Conservation (phyloP, 2,888 invertebrate species). For the Cerceris rybyensis region DNA sequence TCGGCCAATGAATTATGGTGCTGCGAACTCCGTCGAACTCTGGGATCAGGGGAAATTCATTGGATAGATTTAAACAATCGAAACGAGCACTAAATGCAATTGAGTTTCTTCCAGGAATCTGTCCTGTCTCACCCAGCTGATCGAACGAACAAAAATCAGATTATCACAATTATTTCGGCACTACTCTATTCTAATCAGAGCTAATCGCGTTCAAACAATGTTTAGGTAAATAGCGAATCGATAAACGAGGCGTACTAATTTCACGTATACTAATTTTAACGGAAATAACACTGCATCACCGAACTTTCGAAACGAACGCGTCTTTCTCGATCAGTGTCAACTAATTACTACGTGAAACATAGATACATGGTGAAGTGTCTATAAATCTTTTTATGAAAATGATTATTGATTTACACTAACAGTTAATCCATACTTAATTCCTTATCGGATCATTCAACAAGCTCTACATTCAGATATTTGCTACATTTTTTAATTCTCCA, state of each 20-base stretch:
- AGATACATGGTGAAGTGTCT: constrained; percentile 23
- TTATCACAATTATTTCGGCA: neutral
- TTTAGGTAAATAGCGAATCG: neutral
- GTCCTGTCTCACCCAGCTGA: neutral
- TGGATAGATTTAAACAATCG: constrained; percentile 38
- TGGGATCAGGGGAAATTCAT: constrained; percentile 10
- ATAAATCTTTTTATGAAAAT: neutral
- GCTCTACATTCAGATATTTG: no score
- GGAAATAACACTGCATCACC: neutral
- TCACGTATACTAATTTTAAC: neutral
- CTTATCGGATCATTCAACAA: no score
- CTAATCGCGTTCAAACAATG: neutral
- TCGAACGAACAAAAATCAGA: neutral
- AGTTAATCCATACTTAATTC: no score
- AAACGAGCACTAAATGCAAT: constrained; percentile 7
- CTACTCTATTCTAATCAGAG: neutral
- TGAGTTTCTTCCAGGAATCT: constrained; percentile 5
- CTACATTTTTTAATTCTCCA: no score
- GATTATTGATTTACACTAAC: no score
- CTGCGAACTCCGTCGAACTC: constrained; percentile 7
- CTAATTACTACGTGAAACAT: neutral
- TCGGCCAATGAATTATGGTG: constrained; percentile 37
- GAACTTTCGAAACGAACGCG: neutral
- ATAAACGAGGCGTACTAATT: neutral
- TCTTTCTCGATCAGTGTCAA: neutral